Evolutionary conservation across 2,888 invertebrate genomes (phyloP).

Genomic region (Julus scanicus): DNA sequence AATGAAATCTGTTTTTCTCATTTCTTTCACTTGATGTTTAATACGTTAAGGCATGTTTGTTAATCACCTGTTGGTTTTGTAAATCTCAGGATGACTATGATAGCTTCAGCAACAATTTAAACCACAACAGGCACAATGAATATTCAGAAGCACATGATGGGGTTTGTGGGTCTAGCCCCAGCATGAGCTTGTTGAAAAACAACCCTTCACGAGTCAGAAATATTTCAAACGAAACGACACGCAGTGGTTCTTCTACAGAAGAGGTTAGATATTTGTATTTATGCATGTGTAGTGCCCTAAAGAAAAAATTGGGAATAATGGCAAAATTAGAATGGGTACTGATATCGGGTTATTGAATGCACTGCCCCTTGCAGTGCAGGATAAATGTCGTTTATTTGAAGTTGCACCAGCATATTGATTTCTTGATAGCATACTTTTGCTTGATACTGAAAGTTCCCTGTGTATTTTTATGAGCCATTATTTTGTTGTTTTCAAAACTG

Average conservation of each 20-base stretch:
- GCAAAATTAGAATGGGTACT: too few relatives aligned
- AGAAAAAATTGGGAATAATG: too few relatives aligned
- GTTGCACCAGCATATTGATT: too few relatives aligned
- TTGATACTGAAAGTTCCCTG: too few relatives aligned
- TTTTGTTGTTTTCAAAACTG: not conserved
- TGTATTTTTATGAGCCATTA: too few relatives aligned
- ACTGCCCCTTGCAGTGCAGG: too few relatives aligned
- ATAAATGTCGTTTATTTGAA: too few relatives aligned
- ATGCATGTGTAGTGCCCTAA: not conserved
- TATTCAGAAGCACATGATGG: not conserved
- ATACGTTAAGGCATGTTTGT: not conserved
- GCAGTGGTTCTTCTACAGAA: conserved; percentile 56
- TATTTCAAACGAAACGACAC: conserved; percentile 55
- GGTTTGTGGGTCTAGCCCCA: conserved; percentile 30
- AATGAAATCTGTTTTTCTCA: not conserved
- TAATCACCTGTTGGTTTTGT: not conserved
- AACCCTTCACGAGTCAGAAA: conserved; percentile 50
- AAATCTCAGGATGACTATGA: not conserved
- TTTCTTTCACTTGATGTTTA: not conserved
- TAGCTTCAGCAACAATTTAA: not conserved
- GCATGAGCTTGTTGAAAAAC: not conserved
- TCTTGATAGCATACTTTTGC: too few relatives aligned
- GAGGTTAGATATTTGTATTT: conserved; percentile 48
- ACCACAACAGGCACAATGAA: not conserved
- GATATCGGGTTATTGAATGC: too few relatives aligned